A percentile compares a stretch with the other conserved stretches of the same genome.
Evolutionary conservation across 1,140 invertebrate genomes (phyloP).

Genomic region (Bombus impatiens): DNA sequence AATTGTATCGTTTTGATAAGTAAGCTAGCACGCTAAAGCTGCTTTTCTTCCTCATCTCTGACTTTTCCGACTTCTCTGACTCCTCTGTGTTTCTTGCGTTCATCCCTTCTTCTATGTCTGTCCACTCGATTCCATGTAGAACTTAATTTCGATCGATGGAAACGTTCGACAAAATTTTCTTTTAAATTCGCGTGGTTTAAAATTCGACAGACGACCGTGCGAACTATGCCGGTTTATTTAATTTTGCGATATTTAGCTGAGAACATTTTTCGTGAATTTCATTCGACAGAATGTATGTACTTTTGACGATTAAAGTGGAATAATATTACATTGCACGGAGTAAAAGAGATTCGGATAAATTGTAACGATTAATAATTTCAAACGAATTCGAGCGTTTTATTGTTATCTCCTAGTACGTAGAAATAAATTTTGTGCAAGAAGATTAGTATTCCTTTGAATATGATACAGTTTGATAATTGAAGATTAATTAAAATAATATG

Average conservation of each 20-base stretch:
- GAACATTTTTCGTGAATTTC: neutral
- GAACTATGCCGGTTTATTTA: neutral
- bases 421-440: neutral
- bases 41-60: neutral
- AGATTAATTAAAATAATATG: no score
- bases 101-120: neutral
- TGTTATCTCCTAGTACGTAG: no score
- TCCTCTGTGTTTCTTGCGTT: slow-evolving; percentile 14
- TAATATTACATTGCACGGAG: neutral
- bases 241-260: neutral
- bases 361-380: neutral
- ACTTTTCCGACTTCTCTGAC: neutral
- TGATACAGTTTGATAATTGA: no score
- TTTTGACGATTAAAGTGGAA: neutral
- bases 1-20: slow-evolving; percentile 56
- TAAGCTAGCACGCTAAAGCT: neutral
- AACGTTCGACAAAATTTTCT: neutral
- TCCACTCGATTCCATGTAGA: neutral
- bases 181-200: neutral
- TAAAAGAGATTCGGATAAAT: neutral
- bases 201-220: neutral
- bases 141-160: neutral
- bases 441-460: neutral
- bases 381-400: no score
- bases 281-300: no score